Base-by-base conservation (phyloP, 2,888 invertebrate genomes). In the Tyria jacobaeae region DNA sequence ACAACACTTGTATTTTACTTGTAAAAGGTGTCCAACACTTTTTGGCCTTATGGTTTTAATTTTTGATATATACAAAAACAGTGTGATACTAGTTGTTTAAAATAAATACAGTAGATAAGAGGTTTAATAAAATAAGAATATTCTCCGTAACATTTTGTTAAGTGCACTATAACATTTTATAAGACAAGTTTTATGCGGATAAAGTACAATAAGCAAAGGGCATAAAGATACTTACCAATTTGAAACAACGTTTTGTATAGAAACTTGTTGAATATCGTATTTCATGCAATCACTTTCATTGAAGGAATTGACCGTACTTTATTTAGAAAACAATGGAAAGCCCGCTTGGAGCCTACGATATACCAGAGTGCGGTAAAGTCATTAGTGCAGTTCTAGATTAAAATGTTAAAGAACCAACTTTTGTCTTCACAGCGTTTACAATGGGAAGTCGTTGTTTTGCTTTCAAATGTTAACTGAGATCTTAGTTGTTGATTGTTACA, bases 401-500 rank as follows among this genome's bases (percentile, higher is more conserved):
- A 89, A 89, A 89, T 88, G 88, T 88, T 87, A 88, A 87, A 86
- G 82, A 86, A 84, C 85, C 83, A 79, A 82, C 81, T 83, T 84
- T 83, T 87, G 83, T 85, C 85, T 87, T 86, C 81, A 66, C 81
- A 77, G 75, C 84, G 79, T 82, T 86, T 83, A 85, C 81, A 81
- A 84, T 78, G 79, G 81, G 77, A 83, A 83, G 74, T 69, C 77
- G 75, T 85, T 81, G 82, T 81, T 84, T 82, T 80, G 74, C 76
- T 73, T 76, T 79, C 79, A 80, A 81, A 84, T 84, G 81, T 81
- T 80, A 69, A 76, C 71, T 75, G 75, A 74, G 84, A 84, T 84
- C 78, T 78, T 72, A 65, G 71, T 71, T 71, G 76, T 76, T 83
- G 83, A 84, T 84, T 83, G 74, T 75, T 69, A 68, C 64, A 62